phyloP scores from a whole-genome alignment of 2,113 vertebrate species.

The Loxodonta africana region DNA sequence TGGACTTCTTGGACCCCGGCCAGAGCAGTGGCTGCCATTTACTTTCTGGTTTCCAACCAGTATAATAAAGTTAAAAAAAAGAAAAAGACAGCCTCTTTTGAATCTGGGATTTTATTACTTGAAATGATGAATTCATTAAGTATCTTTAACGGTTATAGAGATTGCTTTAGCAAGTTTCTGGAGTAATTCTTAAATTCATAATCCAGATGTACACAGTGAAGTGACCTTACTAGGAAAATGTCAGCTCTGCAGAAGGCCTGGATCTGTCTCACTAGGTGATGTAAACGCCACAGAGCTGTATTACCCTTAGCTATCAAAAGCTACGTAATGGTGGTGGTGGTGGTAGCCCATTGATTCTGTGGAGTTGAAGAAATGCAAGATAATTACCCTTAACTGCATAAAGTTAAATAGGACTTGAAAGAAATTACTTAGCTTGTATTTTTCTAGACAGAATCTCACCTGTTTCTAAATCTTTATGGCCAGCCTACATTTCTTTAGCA shows the following conservation, averaged over 20 bases:
- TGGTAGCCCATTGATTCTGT: not conserved
- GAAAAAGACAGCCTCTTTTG: constrained; percentile 22
- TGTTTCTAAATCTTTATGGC: constrained; percentile 5
- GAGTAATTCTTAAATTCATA: constrained; percentile 21
- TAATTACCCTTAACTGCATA: not conserved
- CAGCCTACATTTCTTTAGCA: constrained; percentile 26
- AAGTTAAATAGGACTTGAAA: constrained; percentile 1
- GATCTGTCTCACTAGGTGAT: not conserved
- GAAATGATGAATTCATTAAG: constrained; percentile 45
- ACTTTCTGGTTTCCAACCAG: constrained; percentile 51
- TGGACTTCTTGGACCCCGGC: not conserved
- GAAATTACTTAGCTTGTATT: not conserved
- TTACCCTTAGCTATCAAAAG: not conserved
- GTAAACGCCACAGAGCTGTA: not conserved
- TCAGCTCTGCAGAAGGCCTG: not conserved
- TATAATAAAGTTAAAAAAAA: constrained; percentile 30
- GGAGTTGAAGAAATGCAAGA: not conserved
- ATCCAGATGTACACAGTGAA: not conserved
- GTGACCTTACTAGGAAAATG: not conserved
- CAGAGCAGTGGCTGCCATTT: constrained; percentile 41
- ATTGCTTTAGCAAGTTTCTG: constrained; percentile 10
- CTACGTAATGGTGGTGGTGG: not conserved
- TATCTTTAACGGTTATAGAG: not conserved
- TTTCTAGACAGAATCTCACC: not conserved
- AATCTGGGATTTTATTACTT: constrained; percentile 62